Conservation (phyloP, 1,140 invertebrate genomes). For the Rhyzopertha dominica region DNA sequence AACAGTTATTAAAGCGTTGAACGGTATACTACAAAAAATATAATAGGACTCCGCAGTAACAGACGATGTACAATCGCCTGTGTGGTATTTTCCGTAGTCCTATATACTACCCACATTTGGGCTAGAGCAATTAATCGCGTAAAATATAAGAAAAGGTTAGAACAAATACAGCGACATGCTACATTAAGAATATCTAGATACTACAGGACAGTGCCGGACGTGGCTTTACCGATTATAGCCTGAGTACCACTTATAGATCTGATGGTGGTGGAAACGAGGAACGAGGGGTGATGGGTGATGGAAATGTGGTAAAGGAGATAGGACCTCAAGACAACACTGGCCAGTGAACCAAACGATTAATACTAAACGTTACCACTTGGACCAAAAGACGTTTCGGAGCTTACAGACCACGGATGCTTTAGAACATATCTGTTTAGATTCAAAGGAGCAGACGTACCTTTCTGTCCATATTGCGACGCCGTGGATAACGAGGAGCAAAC, state of each 20-base stretch:
- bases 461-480: too few relatives aligned
- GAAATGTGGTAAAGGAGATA: constrained; percentile 15
- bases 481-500: too few relatives aligned
- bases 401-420: constrained; percentile 25
- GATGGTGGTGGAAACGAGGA: neutral
- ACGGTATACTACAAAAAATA: constrained; percentile 15
- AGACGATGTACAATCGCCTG: constrained; percentile 19
- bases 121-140: constrained; percentile 12
- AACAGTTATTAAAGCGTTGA: too few relatives aligned
- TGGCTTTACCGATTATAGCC: constrained; percentile 21
- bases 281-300: constrained; percentile 5
- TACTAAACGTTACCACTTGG: constrained; percentile 24
- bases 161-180: constrained; percentile 18
- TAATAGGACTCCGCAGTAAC: constrained; percentile 2
- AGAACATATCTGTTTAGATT: too few relatives aligned
- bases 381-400: constrained; percentile 14
- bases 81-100: constrained; percentile 20
- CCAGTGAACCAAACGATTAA: constrained; percentile 25
- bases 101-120: constrained; percentile 29
- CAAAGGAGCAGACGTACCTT: too few relatives aligned
- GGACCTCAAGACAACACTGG: constrained; percentile 4
- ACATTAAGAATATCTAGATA: constrained; percentile 14
- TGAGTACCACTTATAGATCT: constrained; percentile 23
- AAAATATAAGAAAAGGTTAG: constrained; percentile 18
- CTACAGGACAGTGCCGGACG: constrained; percentile 29